Evolutionary conservation across 2,113 vertebrate species (phyloP).

Genomic region (Cinclus mexicanus): DNA sequence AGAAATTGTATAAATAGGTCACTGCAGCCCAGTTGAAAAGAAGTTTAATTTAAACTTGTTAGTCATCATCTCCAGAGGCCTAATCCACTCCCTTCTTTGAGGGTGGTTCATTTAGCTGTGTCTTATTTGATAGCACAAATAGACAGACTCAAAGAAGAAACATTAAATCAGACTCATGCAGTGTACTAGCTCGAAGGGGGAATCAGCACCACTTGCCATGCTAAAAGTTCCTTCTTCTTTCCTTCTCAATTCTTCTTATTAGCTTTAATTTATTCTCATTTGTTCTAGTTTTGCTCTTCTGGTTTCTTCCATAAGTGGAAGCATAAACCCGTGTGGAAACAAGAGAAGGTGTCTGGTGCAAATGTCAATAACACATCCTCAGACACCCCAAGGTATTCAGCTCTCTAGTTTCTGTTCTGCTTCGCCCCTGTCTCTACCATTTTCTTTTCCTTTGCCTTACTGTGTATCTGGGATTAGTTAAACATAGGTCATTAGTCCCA

Average conservation of each 20-base stretch:
- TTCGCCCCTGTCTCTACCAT: neutral
- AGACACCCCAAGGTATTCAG: neutral
- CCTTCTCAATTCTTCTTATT: neutral
- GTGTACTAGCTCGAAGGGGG: neutral
- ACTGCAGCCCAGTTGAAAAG: slow-evolving; percentile 32
- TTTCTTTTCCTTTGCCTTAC: neutral
- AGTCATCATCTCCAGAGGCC: slow-evolving; percentile 31
- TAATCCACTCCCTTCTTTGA: neutral
- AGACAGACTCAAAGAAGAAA: neutral
- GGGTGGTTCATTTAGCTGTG: slow-evolving; percentile 2
- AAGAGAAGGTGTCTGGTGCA: neutral
- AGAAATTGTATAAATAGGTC: slow-evolving; percentile 66
- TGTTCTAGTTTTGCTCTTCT: neutral
- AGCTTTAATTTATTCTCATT: neutral
- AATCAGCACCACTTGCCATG: neutral
- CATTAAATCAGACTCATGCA: neutral
- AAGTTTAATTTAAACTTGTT: slow-evolving; percentile 55
- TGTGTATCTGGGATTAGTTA: neutral
- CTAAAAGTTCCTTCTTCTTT: neutral
- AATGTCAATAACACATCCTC: neutral
- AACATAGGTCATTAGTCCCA: neutral
- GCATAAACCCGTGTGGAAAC: neutral
- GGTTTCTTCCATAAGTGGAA: neutral
- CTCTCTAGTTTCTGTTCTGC: neutral
- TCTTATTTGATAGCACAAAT: slow-evolving; percentile 5